Conservation (phyloP, 2,113 vertebrate species). For the Anthoscopus minutus region DNA sequence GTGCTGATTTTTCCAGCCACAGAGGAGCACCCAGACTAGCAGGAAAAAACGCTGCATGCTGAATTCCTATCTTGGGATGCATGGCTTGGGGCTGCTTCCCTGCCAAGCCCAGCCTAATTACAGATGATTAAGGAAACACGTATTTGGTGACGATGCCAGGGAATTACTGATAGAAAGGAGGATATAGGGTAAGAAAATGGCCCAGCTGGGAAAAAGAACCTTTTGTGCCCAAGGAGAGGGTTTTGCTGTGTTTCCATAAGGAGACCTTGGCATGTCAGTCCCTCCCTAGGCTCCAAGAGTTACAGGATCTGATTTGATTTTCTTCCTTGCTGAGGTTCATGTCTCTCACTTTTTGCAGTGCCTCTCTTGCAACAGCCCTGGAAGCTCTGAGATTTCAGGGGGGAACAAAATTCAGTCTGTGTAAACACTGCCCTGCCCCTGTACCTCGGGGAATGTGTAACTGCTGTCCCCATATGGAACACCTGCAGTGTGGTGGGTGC, state of each 20-base stretch:
- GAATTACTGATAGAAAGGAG: conserved; percentile 22
- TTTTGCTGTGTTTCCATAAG: not conserved
- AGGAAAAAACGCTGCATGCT: conserved; percentile 26
- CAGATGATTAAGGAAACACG: not conserved
- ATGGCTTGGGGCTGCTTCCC: not conserved
- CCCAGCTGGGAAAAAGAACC: not conserved
- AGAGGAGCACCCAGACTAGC: conserved; percentile 3
- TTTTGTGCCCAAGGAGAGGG: not conserved
- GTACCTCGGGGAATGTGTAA: not conserved
- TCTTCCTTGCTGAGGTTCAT: not conserved
- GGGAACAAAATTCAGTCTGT: not conserved
- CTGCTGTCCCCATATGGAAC: not conserved
- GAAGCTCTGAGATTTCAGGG: not conserved
- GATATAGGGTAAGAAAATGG: not conserved
- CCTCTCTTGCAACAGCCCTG: not conserved
- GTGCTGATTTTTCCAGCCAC: not conserved
- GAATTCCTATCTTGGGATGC: conserved; percentile 30
- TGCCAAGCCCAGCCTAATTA: conserved; percentile 15
- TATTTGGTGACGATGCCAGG: not conserved
- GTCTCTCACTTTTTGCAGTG: not conserved
- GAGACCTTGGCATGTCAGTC: not conserved
- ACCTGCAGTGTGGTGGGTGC: not conserved
- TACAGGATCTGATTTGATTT: not conserved
- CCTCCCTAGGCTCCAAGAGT: not conserved
- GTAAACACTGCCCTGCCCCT: not conserved